Percentiles rank a stretch among this genome's conserved stretches.
Conservation (phyloP, 2,113 vertebrate species). For the Camelus dromedarius region DNA sequence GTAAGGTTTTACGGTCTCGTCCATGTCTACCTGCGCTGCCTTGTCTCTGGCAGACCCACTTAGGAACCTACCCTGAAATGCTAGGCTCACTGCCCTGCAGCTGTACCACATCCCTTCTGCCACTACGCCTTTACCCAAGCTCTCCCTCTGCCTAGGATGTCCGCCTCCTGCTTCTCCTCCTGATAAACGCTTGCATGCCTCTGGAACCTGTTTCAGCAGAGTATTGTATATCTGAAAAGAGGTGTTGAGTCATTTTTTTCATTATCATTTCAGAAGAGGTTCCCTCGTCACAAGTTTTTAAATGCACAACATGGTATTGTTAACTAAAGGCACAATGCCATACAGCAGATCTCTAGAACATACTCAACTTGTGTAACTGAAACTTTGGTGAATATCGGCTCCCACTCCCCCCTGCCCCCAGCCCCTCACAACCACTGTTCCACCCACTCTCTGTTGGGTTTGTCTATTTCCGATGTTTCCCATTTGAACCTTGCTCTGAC, state of each 20-base stretch:
- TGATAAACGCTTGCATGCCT: background rate
- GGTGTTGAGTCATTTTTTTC: background rate
- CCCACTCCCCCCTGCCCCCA: background rate
- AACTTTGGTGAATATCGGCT: background rate
- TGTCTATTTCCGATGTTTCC: background rate
- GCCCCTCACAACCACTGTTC: background rate
- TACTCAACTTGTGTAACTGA: background rate
- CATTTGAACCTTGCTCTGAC: background rate
- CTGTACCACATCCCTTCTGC: too few species aligned
- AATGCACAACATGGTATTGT: background rate
- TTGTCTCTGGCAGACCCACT: accelerated
- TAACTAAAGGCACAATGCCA: background rate
- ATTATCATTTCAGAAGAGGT: background rate
- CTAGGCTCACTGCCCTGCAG: background rate
- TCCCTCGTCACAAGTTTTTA: background rate
- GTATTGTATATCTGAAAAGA: background rate
- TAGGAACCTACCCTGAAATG: background rate
- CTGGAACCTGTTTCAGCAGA: background rate
- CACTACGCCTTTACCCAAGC: too few species aligned
- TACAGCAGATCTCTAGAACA: background rate
- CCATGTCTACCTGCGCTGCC: background rate
- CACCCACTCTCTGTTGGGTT: background rate
- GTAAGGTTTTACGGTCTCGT: background rate
- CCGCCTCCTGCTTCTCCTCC: background rate
- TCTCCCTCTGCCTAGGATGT: background rate